Base-by-base conservation (phyloP, 64 coral and sea anemone genomes). In the Actinia tenebrosa region DNA sequence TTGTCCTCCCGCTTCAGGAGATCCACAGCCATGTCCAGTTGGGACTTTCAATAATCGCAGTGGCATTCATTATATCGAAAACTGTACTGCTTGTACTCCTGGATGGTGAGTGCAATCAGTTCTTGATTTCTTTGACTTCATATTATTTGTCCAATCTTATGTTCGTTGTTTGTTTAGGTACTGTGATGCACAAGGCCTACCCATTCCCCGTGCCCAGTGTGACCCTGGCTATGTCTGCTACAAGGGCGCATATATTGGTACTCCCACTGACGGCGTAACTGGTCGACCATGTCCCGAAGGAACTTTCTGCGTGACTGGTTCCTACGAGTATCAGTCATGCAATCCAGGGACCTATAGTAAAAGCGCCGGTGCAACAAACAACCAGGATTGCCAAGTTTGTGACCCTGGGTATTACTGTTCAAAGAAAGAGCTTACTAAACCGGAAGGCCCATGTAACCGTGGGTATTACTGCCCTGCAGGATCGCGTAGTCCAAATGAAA, bases 181-280 rank as follows among this genome's bases (percentile, higher is more conserved):
- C 81, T 98, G 96, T 90, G 96, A 98, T 83, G 96, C 90, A 1
- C 96, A 94, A 84, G 96, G 96, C 17, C 75, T 98, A 7, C 93
- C 96, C 0, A 94, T 94, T 85, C 96, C 96, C n/a, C 84, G 96
- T 72, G 96, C 92, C 14, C 96, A 94, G 72, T 98, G 96, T 77
- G 93, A 94, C 43, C 91, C 96, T 16, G 96, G 96, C 18, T 98
- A 94, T 83, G 87, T 98, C 2, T 98, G 96, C 50, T 92, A 87
- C 68, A 79, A 84, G 53, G 92, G 96, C 55, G 96, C 96, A 44
- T 98, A 98, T 44, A 98, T 92, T 42, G 88, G 90, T 77, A 94
- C 92, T 6, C 96, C 96, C 3, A 98, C 88, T 72, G 96, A 98
- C 85, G 92, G 96, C 42, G 84, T 27, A 16, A 98, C 96, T 80